Evolutionary conservation across 1,140 invertebrate genomes (phyloP).

Genomic region (Pogonomyrmex barbatus): DNA sequence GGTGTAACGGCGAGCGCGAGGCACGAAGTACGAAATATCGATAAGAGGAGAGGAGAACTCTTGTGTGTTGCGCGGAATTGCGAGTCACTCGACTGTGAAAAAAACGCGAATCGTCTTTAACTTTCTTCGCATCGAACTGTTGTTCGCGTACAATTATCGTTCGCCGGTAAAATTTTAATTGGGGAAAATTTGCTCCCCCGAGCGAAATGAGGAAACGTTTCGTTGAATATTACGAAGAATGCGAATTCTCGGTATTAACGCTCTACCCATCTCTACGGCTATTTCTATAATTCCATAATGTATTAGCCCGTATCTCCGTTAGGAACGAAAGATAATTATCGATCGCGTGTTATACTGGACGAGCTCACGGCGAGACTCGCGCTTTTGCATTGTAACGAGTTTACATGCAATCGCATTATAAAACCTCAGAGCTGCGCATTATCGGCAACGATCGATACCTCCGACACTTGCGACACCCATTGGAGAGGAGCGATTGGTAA

Average conservation of each 20-base stretch:
- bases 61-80: neutral
- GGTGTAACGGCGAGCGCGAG: neutral
- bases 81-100: conserved; percentile 23
- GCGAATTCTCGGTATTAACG: neutral
- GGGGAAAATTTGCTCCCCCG: conserved; percentile 12
- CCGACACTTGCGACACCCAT: conserved; percentile 15
- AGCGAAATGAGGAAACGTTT: conserved; percentile 11
- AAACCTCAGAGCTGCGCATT: conserved; percentile 22
- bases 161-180: neutral
- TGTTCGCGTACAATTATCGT: neutral
- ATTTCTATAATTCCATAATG: conserved; percentile 31
- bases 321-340: conserved; percentile 41
- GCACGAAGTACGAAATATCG: neutral
- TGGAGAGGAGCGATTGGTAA: neutral
- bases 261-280: neutral
- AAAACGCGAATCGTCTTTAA: neutral
- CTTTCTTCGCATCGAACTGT: neutral
- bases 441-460: conserved; percentile 36
- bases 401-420: conserved; percentile 38
- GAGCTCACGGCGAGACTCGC: conserved; percentile 7
- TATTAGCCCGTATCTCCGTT: conserved; percentile 27
- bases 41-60: conserved; percentile 19
- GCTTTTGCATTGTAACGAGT: conserved; percentile 39
- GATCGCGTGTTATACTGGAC: conserved; percentile 45
- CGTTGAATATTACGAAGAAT: neutral